Evolutionary conservation across 1,140 invertebrate species (phyloP), one percentile per base, ranked within the genome.

Genomic region (Helicoverpa armigera): DNA sequence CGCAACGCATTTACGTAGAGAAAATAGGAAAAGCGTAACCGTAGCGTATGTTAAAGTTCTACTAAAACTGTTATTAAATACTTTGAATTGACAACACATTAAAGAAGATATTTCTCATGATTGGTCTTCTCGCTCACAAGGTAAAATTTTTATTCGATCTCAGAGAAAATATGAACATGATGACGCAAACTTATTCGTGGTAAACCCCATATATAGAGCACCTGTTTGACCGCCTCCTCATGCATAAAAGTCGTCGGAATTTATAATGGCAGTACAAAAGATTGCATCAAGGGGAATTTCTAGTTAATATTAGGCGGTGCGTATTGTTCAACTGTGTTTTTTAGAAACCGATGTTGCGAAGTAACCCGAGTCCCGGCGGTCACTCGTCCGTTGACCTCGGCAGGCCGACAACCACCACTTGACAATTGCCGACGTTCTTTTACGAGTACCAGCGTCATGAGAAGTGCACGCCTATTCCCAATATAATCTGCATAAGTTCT

Each of bases 311-410:
- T 73, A 31, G 18, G 67, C 54, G 29, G 58, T 51, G 56, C 43
- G 51, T 80, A 61, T 80, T 78, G 56, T 58, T 43, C 11, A n/a
- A 51, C 54, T 31, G 75, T 58, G 31, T 69, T 70, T 70, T 75
- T 81, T 50, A 70, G 54, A 56, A 69, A 74, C 63, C 56, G 13
- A 72, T 65, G 60, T 63, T 81, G 75, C 58, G 31, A 79, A 75
- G 54, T 76, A 81, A 82, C 81, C 85, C 79, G 83, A 77, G 83
- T 80, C 85, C 79, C 82, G 83, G 81, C 79, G 87, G 86, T 83
- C 84, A 83, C 65, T 78, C 80, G 86, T 87, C 74, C 88, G 73
- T 88, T 90, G 88, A 89, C 87, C 89, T 87, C 88, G 83, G 73
- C 67, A 65, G 54, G 60, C 74, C 23, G 77, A 18, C 18, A 72